Conservation (phyloP, 2,113 vertebrate species). For the Chamaetylas fuelleborni region DNA sequence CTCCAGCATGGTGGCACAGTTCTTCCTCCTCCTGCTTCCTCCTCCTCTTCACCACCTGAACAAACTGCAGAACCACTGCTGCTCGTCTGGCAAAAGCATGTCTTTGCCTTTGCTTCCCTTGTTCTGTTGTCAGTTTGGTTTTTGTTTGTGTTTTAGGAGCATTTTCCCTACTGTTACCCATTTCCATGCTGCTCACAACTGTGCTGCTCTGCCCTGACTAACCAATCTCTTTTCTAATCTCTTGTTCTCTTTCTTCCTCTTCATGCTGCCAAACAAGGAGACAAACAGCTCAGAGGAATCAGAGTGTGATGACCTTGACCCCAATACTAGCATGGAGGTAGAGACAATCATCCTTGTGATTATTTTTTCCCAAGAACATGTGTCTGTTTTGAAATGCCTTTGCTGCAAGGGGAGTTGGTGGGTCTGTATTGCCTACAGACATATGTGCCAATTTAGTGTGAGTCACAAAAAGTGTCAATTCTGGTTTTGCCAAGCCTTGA, state of each 20-base stretch:
- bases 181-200: constrained; percentile 26
- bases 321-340: constrained; percentile 99
- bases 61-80: background rate
- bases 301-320: constrained; percentile 96
- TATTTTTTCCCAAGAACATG: background rate
- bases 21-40: constrained; percentile 52
- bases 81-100: constrained; percentile 60
- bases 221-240: constrained; percentile 65
- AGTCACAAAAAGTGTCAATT: background rate
- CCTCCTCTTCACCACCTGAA: background rate
- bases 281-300: constrained; percentile 97
- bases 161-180: background rate
- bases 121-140: background rate
- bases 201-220: constrained; percentile 9
- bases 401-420: background rate
- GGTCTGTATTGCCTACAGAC: background rate
- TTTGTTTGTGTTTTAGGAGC: background rate
- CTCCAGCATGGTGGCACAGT: constrained; percentile 38
- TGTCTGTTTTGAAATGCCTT: background rate
- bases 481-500: background rate
- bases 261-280: constrained; percentile 86
- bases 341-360: constrained; percentile 69
- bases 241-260: constrained; percentile 75
- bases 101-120: constrained; percentile 34
- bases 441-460: background rate